Conservation (phyloP, 2,888 invertebrate species). For the Sarcophaga caerulescens region DNA sequence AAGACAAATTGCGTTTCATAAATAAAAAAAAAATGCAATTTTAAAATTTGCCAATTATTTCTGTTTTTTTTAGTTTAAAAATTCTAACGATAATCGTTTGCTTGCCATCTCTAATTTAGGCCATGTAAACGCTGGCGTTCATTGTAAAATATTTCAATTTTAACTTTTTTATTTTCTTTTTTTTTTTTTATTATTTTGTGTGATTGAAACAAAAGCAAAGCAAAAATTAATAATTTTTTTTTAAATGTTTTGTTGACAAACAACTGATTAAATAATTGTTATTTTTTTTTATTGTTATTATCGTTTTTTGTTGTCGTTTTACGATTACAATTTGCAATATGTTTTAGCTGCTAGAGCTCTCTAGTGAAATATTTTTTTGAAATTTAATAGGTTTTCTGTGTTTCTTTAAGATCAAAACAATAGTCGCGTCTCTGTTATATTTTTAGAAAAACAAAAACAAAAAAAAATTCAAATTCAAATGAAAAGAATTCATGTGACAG, state of each 20-base stretch:
- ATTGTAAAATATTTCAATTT: not conserved
- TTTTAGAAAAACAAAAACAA: not conserved
- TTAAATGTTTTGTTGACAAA: slow-evolving; percentile 67
- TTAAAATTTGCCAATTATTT: not conserved
- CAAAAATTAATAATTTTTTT: not conserved
- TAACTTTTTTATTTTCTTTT: not conserved
- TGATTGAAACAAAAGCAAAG: not conserved
- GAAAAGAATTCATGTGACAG: not conserved
- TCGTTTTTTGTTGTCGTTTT: not conserved
- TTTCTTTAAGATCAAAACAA: not conserved
- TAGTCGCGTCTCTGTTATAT: not conserved
- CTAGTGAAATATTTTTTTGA: slow-evolving; percentile 4
- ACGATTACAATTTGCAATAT: too few relatives aligned
- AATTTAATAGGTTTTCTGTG: not conserved
- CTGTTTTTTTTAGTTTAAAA: not conserved
- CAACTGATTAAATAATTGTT: slow-evolving; percentile 61
- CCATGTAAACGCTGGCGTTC: slow-evolving; percentile 1
- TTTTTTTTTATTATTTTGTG: slow-evolving; percentile 8
- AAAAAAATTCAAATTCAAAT: not conserved
- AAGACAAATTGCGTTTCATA: not conserved
- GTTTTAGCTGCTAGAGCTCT: not conserved
- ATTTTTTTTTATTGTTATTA: slow-evolving; percentile 21
- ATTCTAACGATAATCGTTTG: not conserved
- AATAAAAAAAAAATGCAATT: too few relatives aligned
- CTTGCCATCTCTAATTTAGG: slow-evolving; percentile 28